phyloP scores from a whole-genome alignment of 2,797 vertebrate species.

The Bryconaethiops microstoma region DNA sequence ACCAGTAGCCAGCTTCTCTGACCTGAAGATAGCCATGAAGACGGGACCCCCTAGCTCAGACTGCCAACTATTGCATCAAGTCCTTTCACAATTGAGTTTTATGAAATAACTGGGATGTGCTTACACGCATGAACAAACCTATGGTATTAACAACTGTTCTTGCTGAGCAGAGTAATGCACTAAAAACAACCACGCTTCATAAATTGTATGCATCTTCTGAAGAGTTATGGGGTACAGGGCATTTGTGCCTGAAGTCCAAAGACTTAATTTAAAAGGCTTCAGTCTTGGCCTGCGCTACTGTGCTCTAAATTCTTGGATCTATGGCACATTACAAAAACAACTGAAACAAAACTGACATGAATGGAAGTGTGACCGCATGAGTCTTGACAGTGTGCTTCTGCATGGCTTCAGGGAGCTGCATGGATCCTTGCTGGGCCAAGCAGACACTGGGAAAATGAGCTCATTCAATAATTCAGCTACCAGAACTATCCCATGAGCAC shows the following conservation, averaged over 20 bases:
- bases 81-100: neutral
- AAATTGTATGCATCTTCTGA: conserved; percentile 6
- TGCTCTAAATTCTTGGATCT: conserved; percentile 17
- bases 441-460: conserved; percentile 61
- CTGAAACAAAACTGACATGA: conserved; percentile 25
- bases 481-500: conserved; percentile 56
- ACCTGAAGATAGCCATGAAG: too few relatives aligned
- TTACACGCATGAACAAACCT: conserved; percentile 22
- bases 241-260: conserved; percentile 15
- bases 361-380: conserved; percentile 40
- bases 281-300: conserved; percentile 5
- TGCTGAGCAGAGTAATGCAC: neutral
- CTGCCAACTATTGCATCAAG: conserved; percentile 13
- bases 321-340: conserved; percentile 25
- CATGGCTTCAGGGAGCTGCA: conserved; percentile 63
- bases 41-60: neutral
- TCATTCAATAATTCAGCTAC: conserved; percentile 73
- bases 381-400: conserved; percentile 64
- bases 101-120: conserved; percentile 21
- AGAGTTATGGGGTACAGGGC: neutral
- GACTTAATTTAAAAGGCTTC: conserved; percentile 12
- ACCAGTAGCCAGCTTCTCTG: neutral
- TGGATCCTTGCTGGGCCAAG: conserved; percentile 53
- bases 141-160: conserved; percentile 1
- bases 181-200: neutral